Conservation (phyloP, 2,113 vertebrate species). For the Gymnocephalus cernua region DNA sequence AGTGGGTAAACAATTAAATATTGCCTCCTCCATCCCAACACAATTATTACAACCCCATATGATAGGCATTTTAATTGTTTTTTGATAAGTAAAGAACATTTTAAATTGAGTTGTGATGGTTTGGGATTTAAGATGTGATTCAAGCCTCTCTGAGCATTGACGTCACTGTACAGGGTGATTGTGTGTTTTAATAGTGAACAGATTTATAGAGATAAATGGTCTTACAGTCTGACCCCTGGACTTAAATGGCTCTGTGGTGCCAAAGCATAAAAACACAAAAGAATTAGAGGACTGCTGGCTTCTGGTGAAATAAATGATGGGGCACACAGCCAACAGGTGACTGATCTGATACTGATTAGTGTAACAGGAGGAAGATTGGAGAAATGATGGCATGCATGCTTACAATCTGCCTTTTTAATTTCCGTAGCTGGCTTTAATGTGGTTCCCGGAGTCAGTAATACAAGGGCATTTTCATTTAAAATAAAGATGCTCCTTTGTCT, state of each 20-base stretch:
- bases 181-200: conserved; percentile 5
- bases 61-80: conserved; percentile 37
- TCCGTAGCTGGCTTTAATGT: conserved; percentile 39
- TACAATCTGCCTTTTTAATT: conserved; percentile 58
- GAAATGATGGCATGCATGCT: conserved; percentile 30
- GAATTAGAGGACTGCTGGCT: not conserved
- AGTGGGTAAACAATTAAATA: conserved; percentile 5
- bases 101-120: conserved; percentile 13
- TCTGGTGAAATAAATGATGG: conserved; percentile 47
- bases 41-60: not conserved
- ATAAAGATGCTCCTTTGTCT: conserved; percentile 48
- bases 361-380: conserved; percentile 25
- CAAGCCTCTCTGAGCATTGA: not conserved
- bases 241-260: not conserved
- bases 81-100: conserved; percentile 15
- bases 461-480: conserved; percentile 49
- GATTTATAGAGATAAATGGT: conserved; percentile 21
- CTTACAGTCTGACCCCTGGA: conserved; percentile 10
- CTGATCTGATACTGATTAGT: conserved; percentile 54
- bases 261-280: not conserved
- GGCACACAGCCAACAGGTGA: conserved; percentile 37
- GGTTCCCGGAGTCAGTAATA: conserved; percentile 24
- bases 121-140: not conserved
- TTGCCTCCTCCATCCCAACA: conserved; percentile 2
- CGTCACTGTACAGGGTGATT: not conserved